Base-by-base conservation (phyloP, 2,113 vertebrate genomes). In the Hypomesus transpacificus region DNA sequence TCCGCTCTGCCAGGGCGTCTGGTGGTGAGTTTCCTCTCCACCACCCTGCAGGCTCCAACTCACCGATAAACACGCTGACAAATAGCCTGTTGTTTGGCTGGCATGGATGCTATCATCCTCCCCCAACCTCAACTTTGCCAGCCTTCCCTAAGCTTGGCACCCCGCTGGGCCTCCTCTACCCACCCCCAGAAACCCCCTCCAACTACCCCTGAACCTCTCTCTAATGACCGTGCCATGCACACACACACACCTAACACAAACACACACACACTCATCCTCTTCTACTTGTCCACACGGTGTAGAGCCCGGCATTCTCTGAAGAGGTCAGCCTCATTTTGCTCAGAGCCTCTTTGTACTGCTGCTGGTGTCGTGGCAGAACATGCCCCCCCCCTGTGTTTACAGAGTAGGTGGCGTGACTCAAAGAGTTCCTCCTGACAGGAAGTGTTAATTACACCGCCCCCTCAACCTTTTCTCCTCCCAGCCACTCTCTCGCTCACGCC, bases 71-170 rank as follows among this genome's bases (percentile, higher is more conserved):
- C 58, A 58, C 39, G 3, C 5, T 68, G 65, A 77, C 65, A 72
- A 62, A 72, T 69, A 65, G 39, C 24, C 54, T 52, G 73, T 80
- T 73, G 51, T 80, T 57, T 58, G 14, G 22, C 52, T 39, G 14
- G 11, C 74, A 69, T 21, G 21, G 51, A 46, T 46, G 63, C 20
- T n/a, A 22, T 20, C 39, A 14, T 21, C 39, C 57, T 6, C 57
- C 17, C 31, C 20, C 17, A 6, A 8, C 50, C 13, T 21, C 74
- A 34, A 22, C 16, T 24, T 26, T 54, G 74, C 71, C 73, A 68
- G 34, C 66, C 39, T 13, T 28, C 39, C 9, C 39, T 46, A 46
- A 46, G 39, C 39, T 46, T 46, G 39, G 39, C 39, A 11, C 39
- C 39, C 39, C 7, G 39, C 39, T 62, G 67, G 69, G 16, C 54